Percentiles rank a stretch among this genome's conserved stretches.
Conservation (phyloP, 2,888 invertebrate genomes). For the Cordilura impudica region DNA sequence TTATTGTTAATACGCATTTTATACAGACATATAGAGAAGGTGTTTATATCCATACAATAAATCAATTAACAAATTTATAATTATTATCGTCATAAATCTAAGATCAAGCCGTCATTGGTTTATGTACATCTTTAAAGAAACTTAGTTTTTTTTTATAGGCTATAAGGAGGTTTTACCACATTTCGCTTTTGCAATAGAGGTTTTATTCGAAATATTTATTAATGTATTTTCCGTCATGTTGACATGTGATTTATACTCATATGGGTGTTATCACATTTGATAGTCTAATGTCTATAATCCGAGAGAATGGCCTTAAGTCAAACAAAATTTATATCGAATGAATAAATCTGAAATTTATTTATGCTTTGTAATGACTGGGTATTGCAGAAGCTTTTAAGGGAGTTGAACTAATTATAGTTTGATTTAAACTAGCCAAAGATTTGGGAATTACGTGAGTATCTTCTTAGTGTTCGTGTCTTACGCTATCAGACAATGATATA, state of each 20-base stretch:
- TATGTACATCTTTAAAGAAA: constrained; percentile 16
- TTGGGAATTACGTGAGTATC: no score
- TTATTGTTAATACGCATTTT: constrained; percentile 38
- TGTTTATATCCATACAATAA: constrained; percentile 67
- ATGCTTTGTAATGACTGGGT: constrained; percentile 42
- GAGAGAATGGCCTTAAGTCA: constrained; percentile 33
- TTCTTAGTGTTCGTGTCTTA: no score
- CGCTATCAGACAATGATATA: no score
- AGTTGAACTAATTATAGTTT: no score
- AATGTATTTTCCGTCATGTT: constrained; percentile 53
- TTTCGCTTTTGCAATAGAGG: constrained; percentile 1
- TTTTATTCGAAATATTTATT: constrained; percentile 49
- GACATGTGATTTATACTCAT: constrained; percentile 60
- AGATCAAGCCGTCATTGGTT: constrained; percentile 62
- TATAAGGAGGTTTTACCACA: constrained; percentile 47
- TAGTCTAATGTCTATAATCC: constrained; percentile 48
- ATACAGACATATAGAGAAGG: constrained; percentile 20
- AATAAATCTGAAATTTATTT: constrained; percentile 52
- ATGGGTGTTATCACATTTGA: constrained; percentile 58
- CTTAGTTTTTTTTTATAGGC: constrained; percentile 36
- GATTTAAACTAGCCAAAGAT: no score
- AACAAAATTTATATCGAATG: constrained; percentile 37
- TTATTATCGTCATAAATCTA: constrained; percentile 75
- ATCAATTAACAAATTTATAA: constrained; percentile 76
- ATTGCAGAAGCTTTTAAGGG: constrained; percentile 38